Evolutionary conservation across 2,113 vertebrate species (phyloP), one percentile per base, ranked within the genome.

Genomic region (Edolisoma coerulescens): DNA sequence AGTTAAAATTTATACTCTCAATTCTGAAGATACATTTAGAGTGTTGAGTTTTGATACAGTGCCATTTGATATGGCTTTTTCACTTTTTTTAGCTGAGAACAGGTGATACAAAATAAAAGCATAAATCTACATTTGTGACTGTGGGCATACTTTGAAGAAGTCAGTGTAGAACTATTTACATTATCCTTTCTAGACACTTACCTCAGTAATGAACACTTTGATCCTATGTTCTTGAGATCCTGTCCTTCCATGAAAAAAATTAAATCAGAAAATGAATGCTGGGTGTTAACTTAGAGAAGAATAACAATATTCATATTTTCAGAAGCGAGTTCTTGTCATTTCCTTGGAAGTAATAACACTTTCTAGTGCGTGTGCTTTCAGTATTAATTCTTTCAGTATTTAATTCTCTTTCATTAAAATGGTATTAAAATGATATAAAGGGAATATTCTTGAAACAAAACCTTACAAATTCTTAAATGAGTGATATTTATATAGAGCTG

Each of bases 221-320:
- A 74, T 75, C n/a, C 44, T 79, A 35, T 60, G 67, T 68, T 84
- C 39, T 83, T 91, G 68, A 89, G 47, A 96, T 89, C 52, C 39
- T 86, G 59, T 22, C 33, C 6, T 86, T 89, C 26, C 67, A 39
- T 27, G 7, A 33, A 75, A 92, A 92, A 65, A 71, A 77, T 61
- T 41, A 60, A 83, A 89, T 44, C 67, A 89, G 89, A 97, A 94
- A 89, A 90, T 65, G n/a, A 76, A 20, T n/a, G 10, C 21, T 93
- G 13, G 5, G 6, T 53, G 79, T 95, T 93, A 86, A 78, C 54
- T 37, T 84, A 79, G 60, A 85, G 21, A 93, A 92, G 77, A 96
- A 92, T 79, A 95, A 96, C 7, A 78, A 49, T 42, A 81, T 82
- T 71, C 8, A 1, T 67, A 91, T 65, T 87, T 89, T 92, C 54